A percentile compares a stretch with the other conserved stretches of the same genome.
phyloP scores from a whole-genome alignment of 92 coral and sea anemone species.

The Muricea muricata region DNA sequence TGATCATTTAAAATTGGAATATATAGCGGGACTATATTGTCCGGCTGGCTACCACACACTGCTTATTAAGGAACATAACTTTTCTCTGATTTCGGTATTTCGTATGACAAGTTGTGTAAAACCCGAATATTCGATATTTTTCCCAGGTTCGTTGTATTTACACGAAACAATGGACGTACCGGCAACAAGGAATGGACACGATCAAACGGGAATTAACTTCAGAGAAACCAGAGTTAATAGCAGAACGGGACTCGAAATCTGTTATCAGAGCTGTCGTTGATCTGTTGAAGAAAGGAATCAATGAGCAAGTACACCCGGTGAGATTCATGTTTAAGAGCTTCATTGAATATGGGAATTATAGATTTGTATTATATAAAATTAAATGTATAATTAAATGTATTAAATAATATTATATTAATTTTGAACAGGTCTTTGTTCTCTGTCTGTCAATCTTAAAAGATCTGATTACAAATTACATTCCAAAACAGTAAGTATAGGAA shows the following conservation, averaged over 20 bases:
- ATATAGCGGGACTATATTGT: too few relatives aligned
- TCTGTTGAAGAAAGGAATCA: constrained; percentile 88
- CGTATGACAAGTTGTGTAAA: too few relatives aligned
- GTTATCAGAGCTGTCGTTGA: constrained; percentile 82
- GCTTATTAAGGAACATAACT: too few relatives aligned
- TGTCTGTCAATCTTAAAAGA: constrained; percentile 73
- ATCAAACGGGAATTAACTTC: constrained; percentile 79
- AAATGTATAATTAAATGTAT: too few relatives aligned
- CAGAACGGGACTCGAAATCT: constrained; percentile 80
- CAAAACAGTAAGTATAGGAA: constrained; percentile 72
- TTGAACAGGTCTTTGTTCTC: constrained; percentile 80
- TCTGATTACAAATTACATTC: constrained; percentile 75
- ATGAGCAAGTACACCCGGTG: constrained; percentile 91
- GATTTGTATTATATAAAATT: too few relatives aligned
- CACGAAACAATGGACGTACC: constrained; percentile 95
- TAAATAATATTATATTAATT: background rate
- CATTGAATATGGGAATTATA: too few relatives aligned
- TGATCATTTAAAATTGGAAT: too few relatives aligned
- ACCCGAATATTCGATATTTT: background rate
- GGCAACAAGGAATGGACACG: constrained; percentile 91
- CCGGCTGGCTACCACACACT: too few relatives aligned
- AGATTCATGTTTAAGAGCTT: constrained; percentile 30
- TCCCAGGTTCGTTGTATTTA: constrained; percentile 89
- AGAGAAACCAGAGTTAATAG: constrained; percentile 72
- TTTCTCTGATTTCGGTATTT: too few relatives aligned